phyloP scores from a whole-genome alignment of 1,140 invertebrate genomes.

The Tachypleus tridentatus region DNA sequence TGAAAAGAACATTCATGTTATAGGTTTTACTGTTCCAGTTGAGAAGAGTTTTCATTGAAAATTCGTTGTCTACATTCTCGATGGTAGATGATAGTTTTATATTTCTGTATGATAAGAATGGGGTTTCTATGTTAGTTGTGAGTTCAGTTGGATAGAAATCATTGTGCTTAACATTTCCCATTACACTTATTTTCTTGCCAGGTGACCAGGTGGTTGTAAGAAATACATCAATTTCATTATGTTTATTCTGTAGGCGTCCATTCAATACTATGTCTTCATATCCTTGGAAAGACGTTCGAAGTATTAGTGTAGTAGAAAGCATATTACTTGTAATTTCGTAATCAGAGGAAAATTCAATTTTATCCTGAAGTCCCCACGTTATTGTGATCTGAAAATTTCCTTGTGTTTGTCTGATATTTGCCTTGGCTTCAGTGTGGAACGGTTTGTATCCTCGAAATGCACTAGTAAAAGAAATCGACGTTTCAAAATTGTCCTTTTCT shows the following conservation, averaged over 20 bases:
- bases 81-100: background rate
- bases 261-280: background rate
- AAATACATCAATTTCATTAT: too few relatives aligned
- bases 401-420: background rate
- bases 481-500: too few relatives aligned
- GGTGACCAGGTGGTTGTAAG: too few relatives aligned
- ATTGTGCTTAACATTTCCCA: too few relatives aligned
- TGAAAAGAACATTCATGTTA: slow-evolving; percentile 1
- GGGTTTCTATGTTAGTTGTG: background rate
- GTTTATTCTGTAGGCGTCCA: too few relatives aligned
- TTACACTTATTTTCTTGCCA: too few relatives aligned
- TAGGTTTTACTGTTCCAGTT: slow-evolving; percentile 10
- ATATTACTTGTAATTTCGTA: too few relatives aligned
- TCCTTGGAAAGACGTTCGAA: background rate
- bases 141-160: too few relatives aligned
- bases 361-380: too few relatives aligned
- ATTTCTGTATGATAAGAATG: background rate
- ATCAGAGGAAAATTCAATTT: too few relatives aligned
- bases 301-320: background rate
- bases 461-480: background rate
- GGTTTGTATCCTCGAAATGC: slow-evolving; percentile 8
- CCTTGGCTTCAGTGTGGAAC: background rate
- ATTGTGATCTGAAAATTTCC: too few relatives aligned
- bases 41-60: slow-evolving; percentile 1
- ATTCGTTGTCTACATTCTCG: background rate